These are phyloP conservation scores for Ameiurus melas DNA, from an alignment of 2,113 vertebrate genomes.

Conservation along the genomic window DNA sequence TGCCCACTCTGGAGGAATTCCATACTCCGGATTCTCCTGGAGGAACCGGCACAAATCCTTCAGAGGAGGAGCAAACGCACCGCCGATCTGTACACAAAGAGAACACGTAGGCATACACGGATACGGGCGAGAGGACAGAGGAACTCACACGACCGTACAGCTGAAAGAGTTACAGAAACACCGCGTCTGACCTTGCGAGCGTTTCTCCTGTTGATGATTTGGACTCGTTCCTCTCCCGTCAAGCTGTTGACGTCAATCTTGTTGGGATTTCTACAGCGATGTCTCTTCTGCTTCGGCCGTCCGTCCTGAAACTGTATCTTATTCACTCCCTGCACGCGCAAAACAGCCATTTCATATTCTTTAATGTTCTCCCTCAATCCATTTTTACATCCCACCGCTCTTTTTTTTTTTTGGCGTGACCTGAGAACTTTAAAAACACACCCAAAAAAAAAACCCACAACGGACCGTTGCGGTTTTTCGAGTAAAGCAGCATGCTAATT, in stretches of 20 bases:
- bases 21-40: conserved; percentile 96
- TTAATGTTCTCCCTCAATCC: neutral
- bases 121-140: neutral
- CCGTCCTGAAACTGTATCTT: conserved; percentile 90
- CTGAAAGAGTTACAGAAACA: neutral
- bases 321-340: conserved; percentile 64
- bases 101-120: neutral
- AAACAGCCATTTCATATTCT: neutral
- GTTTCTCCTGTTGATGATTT: conserved; percentile 96
- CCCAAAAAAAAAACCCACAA: neutral
- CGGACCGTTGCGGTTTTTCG: neutral
- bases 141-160: neutral
- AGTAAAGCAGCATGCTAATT: neutral
- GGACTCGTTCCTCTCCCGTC: conserved; percentile 95
- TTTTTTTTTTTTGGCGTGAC: neutral
- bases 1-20: conserved; percentile 96
- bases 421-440: neutral
- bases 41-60: conserved; percentile 96
- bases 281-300: conserved; percentile 95
- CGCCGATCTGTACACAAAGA: conserved; percentile 80
- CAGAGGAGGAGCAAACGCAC: conserved; percentile 94
- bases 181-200: conserved; percentile 85
- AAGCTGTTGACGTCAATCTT: conserved; percentile 98
- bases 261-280: conserved; percentile 96
- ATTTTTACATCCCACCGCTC: neutral